Conservation (phyloP, 2,113 vertebrate species). For the Epinephelus cyanopodus region DNA sequence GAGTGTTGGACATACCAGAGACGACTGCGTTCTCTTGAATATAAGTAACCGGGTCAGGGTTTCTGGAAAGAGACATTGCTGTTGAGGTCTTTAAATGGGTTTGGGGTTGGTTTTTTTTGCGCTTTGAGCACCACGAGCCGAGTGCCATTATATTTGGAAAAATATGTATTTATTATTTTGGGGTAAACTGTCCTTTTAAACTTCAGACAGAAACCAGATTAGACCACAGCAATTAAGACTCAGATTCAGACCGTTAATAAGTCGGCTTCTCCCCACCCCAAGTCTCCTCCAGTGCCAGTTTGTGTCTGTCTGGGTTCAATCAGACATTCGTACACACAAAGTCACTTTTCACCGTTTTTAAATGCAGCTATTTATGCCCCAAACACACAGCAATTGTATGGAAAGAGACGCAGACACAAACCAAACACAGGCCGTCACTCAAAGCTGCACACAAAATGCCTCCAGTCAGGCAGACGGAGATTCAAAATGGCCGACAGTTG, state of each 20-base stretch:
- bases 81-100: no score
- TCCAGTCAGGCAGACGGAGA: constrained; percentile 68
- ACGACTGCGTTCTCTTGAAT: no score
- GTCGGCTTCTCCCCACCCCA: background rate
- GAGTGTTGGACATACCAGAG: no score
- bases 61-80: no score
- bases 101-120: no score
- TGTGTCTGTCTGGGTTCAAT: constrained; percentile 15
- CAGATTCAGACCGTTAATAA: background rate
- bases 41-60: no score
- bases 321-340: constrained; percentile 46
- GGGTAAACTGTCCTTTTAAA: no score
- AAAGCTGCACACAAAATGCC: constrained; percentile 74
- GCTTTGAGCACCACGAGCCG: no score
- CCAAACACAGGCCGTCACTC: constrained; percentile 64
- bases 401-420: constrained; percentile 33
- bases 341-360: constrained; percentile 58
- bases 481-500: constrained; percentile 75
- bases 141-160: no score
- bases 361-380: constrained; percentile 43
- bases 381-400: constrained; percentile 55
- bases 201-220: background rate
- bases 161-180: no score
- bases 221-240: background rate
- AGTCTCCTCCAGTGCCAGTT: background rate